Evolutionary conservation across 2,888 invertebrate species (phyloP), one percentile per base, ranked within the genome.

Genomic region (Dryomyza anilis): DNA sequence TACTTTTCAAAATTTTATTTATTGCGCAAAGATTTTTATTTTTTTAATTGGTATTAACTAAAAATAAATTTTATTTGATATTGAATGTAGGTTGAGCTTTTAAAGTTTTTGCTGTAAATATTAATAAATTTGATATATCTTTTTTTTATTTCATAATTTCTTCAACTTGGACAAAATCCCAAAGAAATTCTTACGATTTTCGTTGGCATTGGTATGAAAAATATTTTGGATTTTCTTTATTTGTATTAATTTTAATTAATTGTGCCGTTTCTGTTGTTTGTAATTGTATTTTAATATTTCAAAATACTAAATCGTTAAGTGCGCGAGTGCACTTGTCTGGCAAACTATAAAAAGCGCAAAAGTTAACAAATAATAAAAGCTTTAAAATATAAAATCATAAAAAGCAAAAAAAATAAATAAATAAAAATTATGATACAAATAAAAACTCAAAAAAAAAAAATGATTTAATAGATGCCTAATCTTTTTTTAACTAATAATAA

Each of bases 151-250:
- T 8, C 7, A 33, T n/a, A 33, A 33, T 33, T 33, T 33, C 12
- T 33, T 33, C 12, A 33, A 33, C n/a, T 33, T 33, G 12, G 33
- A 33, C 7, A 33, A 8, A 7, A 5, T 39, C 39, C 8, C 7
- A n/a, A 39, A 78, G 78, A 78, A 68, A 78, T 78, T 70, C 72
- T 78, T 66, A 73, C 78, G 55, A 63, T 79, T 65, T 78, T 79
- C 71, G 75, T 72, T 68, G 78, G 78, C 70, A 75, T 78, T 70
- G 76, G 77, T 70, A 75, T 36, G 58, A 45, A 10, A 7, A 21
- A n/a, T n/a, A n/a, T n/a, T n/a, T n/a, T n/a, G n/a, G n/a, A n/a
- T n/a, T n/a, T n/a, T n/a, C n/a, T n/a, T n/a, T n/a, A n/a, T n/a
- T n/a, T n/a, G n/a, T n/a, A n/a, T n/a, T n/a, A n/a, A n/a, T n/a